Evolutionary conservation across 1,140 invertebrate species (phyloP).

Genomic region (Propsilocerus akamusi): DNA sequence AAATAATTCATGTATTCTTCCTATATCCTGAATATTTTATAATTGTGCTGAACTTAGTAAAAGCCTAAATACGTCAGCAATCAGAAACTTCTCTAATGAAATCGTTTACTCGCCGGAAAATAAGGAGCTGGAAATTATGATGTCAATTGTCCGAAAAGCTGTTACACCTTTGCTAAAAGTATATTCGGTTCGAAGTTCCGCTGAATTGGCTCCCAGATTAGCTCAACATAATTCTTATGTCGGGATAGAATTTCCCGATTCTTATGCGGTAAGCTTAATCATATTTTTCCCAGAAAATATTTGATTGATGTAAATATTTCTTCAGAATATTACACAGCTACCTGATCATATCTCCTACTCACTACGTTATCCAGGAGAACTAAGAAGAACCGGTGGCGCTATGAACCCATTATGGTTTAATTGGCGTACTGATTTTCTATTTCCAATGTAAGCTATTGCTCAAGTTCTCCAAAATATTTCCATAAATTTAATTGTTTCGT

Average conservation of each 20-base stretch:
- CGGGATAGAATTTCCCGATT: not conserved
- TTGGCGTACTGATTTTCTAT: not conserved
- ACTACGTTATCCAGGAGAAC: constrained; percentile 1
- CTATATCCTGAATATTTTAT: no score
- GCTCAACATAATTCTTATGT: not conserved
- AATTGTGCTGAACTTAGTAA: not conserved
- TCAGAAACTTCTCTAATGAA: not conserved
- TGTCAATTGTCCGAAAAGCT: not conserved
- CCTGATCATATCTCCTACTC: not conserved
- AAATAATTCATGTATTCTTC: not conserved
- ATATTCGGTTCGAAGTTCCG: not conserved
- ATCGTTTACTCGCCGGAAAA: not conserved
- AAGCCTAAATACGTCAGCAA: not conserved
- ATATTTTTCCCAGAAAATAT: no score
- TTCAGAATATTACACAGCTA: not conserved
- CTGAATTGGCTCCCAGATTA: not conserved
- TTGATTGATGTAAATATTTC: not conserved
- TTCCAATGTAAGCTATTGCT: no score
- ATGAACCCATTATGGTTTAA: not conserved
- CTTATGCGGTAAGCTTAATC: not conserved
- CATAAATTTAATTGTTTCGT: no score
- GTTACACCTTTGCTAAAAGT: not conserved
- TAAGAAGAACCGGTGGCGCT: not conserved
- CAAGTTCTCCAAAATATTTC: no score
- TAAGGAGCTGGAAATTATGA: not conserved